Evolutionary conservation across 2,797 vertebrate species (phyloP).

Genomic region (Ispidina lecontei): DNA sequence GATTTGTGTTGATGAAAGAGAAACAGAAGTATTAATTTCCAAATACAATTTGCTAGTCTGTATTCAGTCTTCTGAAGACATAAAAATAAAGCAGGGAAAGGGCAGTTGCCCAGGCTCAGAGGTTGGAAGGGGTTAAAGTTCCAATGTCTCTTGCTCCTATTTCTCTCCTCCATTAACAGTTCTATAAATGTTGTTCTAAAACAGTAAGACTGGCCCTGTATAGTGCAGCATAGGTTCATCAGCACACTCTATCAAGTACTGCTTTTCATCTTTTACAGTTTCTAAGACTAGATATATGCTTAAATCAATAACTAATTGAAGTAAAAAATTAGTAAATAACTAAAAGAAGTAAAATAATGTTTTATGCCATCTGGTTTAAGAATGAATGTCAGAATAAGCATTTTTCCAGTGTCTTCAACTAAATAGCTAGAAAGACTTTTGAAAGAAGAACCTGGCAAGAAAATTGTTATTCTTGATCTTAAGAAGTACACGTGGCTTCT

Average conservation of each 20-base stretch:
- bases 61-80: neutral
- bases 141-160: accelerated
- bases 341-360: neutral
- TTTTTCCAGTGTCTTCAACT: neutral
- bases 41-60: neutral
- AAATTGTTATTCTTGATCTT: neutral
- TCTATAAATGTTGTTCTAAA: neutral
- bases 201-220: neutral
- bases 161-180: neutral
- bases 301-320: neutral
- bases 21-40: neutral
- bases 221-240: neutral
- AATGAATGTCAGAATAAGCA: neutral
- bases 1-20: neutral
- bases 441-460: neutral
- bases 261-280: neutral
- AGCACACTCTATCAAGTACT: neutral
- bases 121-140: neutral
- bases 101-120: neutral
- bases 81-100: neutral
- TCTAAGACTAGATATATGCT: neutral
- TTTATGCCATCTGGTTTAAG: neutral
- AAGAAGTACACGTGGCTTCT: neutral
- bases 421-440: neutral
- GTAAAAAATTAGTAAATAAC: too few species aligned